Evolutionary conservation across 1,140 invertebrate species (phyloP), one percentile per base, ranked within the genome.

Genomic region (Neodiprion pinetum): DNA sequence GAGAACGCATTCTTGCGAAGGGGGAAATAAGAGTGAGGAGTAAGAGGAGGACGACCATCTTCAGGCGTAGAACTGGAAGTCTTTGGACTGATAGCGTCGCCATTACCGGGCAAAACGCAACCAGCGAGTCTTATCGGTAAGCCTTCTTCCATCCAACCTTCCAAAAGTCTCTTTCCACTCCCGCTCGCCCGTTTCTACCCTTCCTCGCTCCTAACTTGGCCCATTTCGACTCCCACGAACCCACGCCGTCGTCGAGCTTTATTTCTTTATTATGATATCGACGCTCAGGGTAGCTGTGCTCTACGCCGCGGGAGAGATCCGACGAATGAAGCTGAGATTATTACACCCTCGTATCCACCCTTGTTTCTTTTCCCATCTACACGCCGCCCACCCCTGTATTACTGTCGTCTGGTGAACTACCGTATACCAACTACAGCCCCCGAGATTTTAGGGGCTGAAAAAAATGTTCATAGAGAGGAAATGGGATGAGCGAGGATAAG

Each of bases 221-320:
- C 28, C 28, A 40, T 40, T 40, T 61, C 11, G 11, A 61, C 53
- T 61, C 53, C 53, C 53, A 11, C 53, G 11, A 61, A 61, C 53
- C 53, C n/a, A 61, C 53, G 2, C 53, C 67, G 67, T 14, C 23
- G 10, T 69, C 67, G 17, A 14, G 17, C 3, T 69, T 69, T 69
- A 69, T 69, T 69, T 69, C 67, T 17, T 69, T 69, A 69, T 69
- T 69, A 69, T 69, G 14, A 69, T 69, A 69, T 23, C 14, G 40
- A 69, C n/a, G 67, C 67, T 14, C 67, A 47, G 14, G 17, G 40
- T 69, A 21, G 10, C 23, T 21, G 40, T 21, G 17, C 40, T 69
- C 67, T 11, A 69, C 28, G 28, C 28, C 5, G 28, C 28, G 28
- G 28, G 61, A 65, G 12, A 65, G 12, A 65, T 17, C 12, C 61